phyloP scores from a whole-genome alignment of 1,140 invertebrate genomes.

The Papilio polytes region DNA sequence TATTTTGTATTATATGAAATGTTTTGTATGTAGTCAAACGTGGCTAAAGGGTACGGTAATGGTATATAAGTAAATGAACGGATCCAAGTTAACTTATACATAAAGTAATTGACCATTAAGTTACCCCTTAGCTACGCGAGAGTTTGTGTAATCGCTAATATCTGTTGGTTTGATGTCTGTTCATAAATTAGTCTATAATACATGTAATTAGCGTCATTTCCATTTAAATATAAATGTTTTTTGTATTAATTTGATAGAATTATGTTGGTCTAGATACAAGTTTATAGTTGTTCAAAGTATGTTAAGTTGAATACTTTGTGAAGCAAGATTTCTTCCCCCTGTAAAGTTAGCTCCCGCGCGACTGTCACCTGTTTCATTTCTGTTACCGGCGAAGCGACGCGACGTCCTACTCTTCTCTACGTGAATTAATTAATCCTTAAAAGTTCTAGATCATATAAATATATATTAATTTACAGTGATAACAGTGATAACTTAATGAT shows the following conservation, averaged over 20 bases:
- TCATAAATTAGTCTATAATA: slow-evolving; percentile 67
- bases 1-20: slow-evolving; percentile 36
- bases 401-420: slow-evolving; percentile 20
- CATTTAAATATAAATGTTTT: slow-evolving; percentile 62
- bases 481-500: slow-evolving; percentile 30
- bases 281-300: slow-evolving; percentile 36
- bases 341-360: slow-evolving; percentile 23
- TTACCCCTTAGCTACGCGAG: slow-evolving; percentile 38
- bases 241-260: slow-evolving; percentile 62
- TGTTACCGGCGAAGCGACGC: not conserved
- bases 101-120: not conserved
- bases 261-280: slow-evolving; percentile 58
- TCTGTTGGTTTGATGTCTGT: slow-evolving; percentile 58
- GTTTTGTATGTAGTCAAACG: slow-evolving; percentile 38
- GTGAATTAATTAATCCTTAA: slow-evolving; percentile 64
- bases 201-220: slow-evolving; percentile 71
- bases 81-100: not conserved
- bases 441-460: slow-evolving; percentile 84
- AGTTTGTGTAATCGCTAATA: slow-evolving; percentile 43
- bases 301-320: slow-evolving; percentile 33
- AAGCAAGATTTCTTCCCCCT: slow-evolving; percentile 22
- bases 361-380: slow-evolving; percentile 13
- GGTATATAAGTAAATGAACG: not conserved
- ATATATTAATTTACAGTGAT: slow-evolving; percentile 59
- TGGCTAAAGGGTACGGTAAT: slow-evolving; percentile 33